phyloP scores from a whole-genome alignment of 2,888 invertebrate species.

The Ectemnius continuus region DNA sequence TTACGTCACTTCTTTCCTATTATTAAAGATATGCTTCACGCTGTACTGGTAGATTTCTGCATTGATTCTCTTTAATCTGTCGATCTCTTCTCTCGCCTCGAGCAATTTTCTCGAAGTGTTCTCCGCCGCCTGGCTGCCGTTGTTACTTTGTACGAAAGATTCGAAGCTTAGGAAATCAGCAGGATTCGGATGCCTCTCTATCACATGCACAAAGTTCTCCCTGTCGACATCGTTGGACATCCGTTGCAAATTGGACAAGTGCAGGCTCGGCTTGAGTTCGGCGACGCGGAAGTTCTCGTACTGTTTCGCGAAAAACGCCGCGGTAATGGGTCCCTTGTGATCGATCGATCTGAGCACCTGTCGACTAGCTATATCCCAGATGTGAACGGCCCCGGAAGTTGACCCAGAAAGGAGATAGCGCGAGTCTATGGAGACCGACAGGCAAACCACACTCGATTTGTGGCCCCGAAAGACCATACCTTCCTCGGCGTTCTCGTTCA shows the following conservation, averaged over 20 bases:
- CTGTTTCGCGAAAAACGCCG: conserved; percentile 83
- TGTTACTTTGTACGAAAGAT: conserved; percentile 38
- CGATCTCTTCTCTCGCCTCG: conserved; percentile 60
- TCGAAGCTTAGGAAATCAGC: conserved; percentile 54
- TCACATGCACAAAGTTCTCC: conserved; percentile 73
- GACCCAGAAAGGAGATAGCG: conserved; percentile 87
- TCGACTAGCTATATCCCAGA: conserved; percentile 90
- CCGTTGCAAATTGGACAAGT: conserved; percentile 83
- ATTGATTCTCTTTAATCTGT: conserved; percentile 66
- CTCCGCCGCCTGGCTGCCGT: neutral
- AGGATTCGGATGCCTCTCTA: conserved; percentile 41
- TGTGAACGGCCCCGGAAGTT: conserved; percentile 84
- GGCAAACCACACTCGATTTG: conserved; percentile 83
- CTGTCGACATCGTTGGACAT: conserved; percentile 81
- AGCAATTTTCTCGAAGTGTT: conserved; percentile 34
- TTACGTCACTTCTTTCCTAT: neutral
- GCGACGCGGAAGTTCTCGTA: conserved; percentile 82
- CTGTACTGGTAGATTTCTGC: conserved; percentile 58
- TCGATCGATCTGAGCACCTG: conserved; percentile 85
- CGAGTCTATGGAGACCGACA: conserved; percentile 87
- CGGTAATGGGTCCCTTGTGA: conserved; percentile 88
- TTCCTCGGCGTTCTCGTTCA: conserved; percentile 72
- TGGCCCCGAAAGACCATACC: conserved; percentile 83
- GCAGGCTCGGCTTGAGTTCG: conserved; percentile 80
- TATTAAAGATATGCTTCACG: conserved; percentile 31